These are phyloP conservation scores for Neolamprologus falcicula DNA, from an alignment of 2,113 vertebrate genomes.

Conservation along the genomic window DNA sequence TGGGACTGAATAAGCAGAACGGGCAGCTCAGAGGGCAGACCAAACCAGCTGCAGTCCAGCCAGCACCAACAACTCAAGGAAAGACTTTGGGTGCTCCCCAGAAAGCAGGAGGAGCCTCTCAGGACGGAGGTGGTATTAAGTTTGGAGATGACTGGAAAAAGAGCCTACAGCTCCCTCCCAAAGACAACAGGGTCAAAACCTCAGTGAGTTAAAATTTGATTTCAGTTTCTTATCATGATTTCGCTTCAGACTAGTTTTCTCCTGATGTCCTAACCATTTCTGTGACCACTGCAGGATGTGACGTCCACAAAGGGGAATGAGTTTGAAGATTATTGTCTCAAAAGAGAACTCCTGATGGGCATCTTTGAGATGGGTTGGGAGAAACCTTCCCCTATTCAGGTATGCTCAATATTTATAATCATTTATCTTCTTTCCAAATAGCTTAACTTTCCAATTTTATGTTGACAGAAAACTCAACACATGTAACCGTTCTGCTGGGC, in stretches of 20 bases:
- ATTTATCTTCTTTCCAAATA: neutral
- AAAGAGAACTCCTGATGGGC: slow-evolving; percentile 77
- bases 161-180: slow-evolving; percentile 65
- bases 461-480: neutral
- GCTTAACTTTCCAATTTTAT: neutral
- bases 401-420: neutral
- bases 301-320: slow-evolving; percentile 77
- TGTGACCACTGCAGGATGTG: slow-evolving; percentile 61
- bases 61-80: slow-evolving; percentile 48
- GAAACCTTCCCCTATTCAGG: slow-evolving; percentile 78
- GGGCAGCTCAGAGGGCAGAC: slow-evolving; percentile 70
- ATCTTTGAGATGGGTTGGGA: slow-evolving; percentile 82
- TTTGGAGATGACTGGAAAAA: slow-evolving; percentile 72
- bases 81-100: slow-evolving; percentile 41
- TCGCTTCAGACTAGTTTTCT: accelerated
- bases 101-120: slow-evolving; percentile 37
- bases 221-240: neutral
- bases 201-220: slow-evolving; percentile 49
- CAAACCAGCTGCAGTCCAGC: slow-evolving; percentile 57
- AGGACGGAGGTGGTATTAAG: slow-evolving; percentile 68
- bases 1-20: slow-evolving; percentile 74
- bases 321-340: slow-evolving; percentile 79
- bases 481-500: neutral
- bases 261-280: neutral
- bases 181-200: slow-evolving; percentile 64